Conservation (phyloP, 2,113 vertebrate genomes). For the Istiophorus platypterus region DNA sequence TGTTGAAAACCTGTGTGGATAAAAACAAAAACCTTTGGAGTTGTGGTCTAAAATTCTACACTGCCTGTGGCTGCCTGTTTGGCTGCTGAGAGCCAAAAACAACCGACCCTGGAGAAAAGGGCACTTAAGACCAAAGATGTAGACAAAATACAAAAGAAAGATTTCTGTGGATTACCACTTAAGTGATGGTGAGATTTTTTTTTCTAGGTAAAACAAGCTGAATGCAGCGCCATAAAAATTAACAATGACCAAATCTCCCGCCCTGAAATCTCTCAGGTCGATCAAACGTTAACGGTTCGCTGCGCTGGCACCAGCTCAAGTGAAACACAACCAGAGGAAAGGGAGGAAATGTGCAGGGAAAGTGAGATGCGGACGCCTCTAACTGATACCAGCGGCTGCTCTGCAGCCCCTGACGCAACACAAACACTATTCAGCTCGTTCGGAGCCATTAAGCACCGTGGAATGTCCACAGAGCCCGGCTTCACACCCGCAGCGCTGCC, state of each 20-base stretch:
- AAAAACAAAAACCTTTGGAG: neutral
- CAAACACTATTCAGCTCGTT: slow-evolving; percentile 70
- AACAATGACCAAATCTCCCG: slow-evolving; percentile 15
- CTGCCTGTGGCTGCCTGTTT: neutral
- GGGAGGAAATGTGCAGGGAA: slow-evolving; percentile 65
- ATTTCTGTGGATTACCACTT: neutral
- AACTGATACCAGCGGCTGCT: slow-evolving; percentile 45
- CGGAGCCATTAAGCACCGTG: slow-evolving; percentile 70
- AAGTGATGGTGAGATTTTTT: neutral
- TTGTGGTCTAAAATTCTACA: neutral
- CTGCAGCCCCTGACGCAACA: slow-evolving; percentile 63
- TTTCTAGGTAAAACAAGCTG: neutral
- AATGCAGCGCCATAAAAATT: neutral
- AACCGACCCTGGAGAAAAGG: neutral
- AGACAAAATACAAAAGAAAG: neutral
- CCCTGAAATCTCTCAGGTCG: neutral
- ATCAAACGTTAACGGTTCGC: neutral
- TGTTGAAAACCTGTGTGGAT: neutral
- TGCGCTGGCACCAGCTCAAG: slow-evolving; percentile 49
- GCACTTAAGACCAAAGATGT: neutral
- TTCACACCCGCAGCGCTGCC: slow-evolving; percentile 62
- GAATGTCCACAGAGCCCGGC: slow-evolving; percentile 72
- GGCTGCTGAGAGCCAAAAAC: neutral
- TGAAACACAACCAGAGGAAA: slow-evolving; percentile 60
- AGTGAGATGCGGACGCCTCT: slow-evolving; percentile 57